Percentiles rank a stretch among this genome's conserved stretches.
phyloP scores from a whole-genome alignment of 2,888 invertebrate genomes.

The Monoplex corrugatus region DNA sequence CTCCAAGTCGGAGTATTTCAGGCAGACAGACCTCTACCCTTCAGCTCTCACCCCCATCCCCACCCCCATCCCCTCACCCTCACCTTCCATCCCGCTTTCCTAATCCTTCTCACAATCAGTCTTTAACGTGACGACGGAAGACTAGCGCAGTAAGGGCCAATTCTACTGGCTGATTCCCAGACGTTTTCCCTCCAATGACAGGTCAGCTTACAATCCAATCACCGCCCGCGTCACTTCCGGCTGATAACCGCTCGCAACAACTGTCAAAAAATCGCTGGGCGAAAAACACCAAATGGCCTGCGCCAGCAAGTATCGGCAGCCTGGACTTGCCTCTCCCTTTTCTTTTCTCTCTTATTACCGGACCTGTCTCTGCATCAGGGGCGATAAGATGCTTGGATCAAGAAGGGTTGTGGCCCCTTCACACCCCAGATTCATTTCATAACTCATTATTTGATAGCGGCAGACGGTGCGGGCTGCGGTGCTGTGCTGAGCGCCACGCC shows the following conservation, averaged over 20 bases:
- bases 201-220: conserved; percentile 34
- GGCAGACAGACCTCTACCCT: too few relatives aligned
- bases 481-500: background rate
- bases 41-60: background rate
- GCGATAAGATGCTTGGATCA: conserved; percentile 42
- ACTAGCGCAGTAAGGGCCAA: background rate
- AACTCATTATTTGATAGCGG: conserved; percentile 44
- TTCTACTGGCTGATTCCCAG: background rate
- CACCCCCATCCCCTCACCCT: background rate
- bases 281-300: background rate
- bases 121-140: background rate
- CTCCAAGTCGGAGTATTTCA: background rate
- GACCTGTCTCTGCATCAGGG: conserved; percentile 47
- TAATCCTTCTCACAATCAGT: too few relatives aligned
- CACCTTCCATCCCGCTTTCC: background rate
- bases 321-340: background rate
- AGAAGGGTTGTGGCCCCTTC: conserved; percentile 2
- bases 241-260: background rate
- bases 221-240: background rate
- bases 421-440: conserved; percentile 40
- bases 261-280: conserved; percentile 6
- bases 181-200: conserved; percentile 9
- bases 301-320: too few relatives aligned
- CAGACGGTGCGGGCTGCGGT: background rate
- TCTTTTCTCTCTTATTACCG: conserved; percentile 1